Conservation (phyloP, 2,113 vertebrate genomes). For the Semnornis frantzii region DNA sequence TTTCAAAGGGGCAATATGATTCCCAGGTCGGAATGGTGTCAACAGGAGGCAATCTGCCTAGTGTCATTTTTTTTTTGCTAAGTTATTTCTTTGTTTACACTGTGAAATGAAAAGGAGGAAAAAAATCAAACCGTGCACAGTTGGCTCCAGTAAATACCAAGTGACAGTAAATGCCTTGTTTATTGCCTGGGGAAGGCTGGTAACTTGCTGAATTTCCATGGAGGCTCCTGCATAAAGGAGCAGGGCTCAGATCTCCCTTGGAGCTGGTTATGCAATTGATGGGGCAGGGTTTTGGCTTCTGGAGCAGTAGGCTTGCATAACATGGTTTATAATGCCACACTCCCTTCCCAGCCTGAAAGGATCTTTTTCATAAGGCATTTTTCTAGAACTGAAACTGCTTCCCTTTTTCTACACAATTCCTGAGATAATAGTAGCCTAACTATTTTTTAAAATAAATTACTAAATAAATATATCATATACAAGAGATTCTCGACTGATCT, state of each 20-base stretch:
- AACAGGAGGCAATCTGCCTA: constrained; percentile 41
- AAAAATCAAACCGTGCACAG: background rate
- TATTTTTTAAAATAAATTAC: background rate
- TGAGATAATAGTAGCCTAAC: background rate
- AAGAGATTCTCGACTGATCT: background rate
- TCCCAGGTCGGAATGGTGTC: constrained; percentile 39
- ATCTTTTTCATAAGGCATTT: constrained; percentile 38
- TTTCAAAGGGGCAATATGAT: constrained; percentile 43
- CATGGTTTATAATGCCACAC: constrained; percentile 65
- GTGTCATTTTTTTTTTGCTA: background rate
- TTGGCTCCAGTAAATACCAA: constrained; percentile 32
- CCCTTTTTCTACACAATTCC: constrained; percentile 4
- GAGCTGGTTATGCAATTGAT: constrained; percentile 63
- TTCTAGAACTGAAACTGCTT: constrained; percentile 16
- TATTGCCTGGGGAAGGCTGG: constrained; percentile 41
- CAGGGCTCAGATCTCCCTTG: constrained; percentile 21
- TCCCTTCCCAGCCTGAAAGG: constrained; percentile 39
- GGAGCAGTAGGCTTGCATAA: constrained; percentile 76
- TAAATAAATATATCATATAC: background rate
- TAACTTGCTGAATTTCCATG: constrained; percentile 40
- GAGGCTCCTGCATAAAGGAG: background rate
- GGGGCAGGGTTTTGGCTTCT: constrained; percentile 49
- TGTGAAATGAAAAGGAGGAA: background rate
- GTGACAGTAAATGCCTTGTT: constrained; percentile 57
- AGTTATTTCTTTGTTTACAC: constrained; percentile 34